phyloP scores from a whole-genome alignment of 2,888 invertebrate species.

The Hyles lineata region DNA sequence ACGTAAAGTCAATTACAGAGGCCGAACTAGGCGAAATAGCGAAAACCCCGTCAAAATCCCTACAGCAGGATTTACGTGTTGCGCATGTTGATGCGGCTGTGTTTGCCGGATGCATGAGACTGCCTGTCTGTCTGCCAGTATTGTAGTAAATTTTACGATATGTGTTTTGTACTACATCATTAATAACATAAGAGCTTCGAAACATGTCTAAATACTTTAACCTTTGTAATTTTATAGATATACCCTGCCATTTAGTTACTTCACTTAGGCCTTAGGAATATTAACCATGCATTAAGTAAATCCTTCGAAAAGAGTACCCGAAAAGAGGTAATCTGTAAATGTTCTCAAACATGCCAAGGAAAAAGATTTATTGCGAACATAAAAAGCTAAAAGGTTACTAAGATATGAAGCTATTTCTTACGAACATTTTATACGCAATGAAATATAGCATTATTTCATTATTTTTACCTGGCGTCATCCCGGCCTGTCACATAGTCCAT shows the following conservation, averaged over 20 bases:
- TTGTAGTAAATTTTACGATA: not conserved
- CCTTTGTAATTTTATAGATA: not conserved
- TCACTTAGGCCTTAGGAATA: not conserved
- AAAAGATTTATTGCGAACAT: conserved; percentile 12
- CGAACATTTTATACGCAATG: not conserved
- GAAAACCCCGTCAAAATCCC: conserved; percentile 20
- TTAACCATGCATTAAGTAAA: not conserved
- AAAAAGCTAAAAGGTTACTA: conserved; percentile 13
- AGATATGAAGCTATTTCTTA: not conserved
- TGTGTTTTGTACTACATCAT: not conserved
- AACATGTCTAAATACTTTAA: not conserved
- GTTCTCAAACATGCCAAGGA: conserved; percentile 12
- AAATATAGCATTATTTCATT: not conserved
- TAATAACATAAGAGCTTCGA: not conserved
- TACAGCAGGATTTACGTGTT: conserved; percentile 21
- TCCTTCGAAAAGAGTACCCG: not conserved
- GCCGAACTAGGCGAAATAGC: conserved; percentile 12
- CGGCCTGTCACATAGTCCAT: not conserved
- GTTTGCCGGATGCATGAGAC: conserved; percentile 1
- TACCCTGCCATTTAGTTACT: not conserved
- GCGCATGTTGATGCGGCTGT: conserved; percentile 3
- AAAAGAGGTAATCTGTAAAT: conserved; percentile 2
- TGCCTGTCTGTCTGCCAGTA: not conserved
- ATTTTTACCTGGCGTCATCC: not conserved
- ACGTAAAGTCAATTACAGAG: conserved; percentile 21